These are phyloP conservation scores for Neoseiulus cucumeris DNA, from an alignment of 1,140 invertebrate genomes.

Conservation along the genomic window DNA sequence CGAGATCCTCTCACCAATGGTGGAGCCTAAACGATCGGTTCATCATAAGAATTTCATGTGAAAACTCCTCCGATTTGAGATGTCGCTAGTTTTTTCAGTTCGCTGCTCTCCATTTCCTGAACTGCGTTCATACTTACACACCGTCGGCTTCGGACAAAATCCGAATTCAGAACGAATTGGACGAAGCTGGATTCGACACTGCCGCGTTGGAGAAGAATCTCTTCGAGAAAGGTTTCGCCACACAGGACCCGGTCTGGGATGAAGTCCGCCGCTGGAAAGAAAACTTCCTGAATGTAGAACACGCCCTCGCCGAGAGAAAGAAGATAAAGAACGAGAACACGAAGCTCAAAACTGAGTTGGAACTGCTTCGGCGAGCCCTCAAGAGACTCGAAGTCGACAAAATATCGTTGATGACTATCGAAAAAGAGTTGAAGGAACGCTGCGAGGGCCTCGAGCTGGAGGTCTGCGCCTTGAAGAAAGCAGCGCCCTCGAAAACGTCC, in stretches of 20 bases:
- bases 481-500: neutral
- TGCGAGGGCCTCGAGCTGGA: conserved; percentile 3
- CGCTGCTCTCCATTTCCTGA: neutral
- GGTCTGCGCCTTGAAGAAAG: neutral
- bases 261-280: conserved; percentile 5
- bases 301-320: neutral
- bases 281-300: neutral
- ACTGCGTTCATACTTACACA: conserved; percentile 4
- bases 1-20: too few species aligned
- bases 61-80: too few species aligned
- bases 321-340: conserved; percentile 3
- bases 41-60: too few species aligned
- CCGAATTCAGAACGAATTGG: conserved; percentile 1
- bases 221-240: neutral
- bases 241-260: neutral
- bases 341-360: neutral
- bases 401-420: conserved; percentile 1
- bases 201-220: neutral
- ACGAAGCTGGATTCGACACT: neutral
- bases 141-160: conserved; percentile 1
- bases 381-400: conserved; percentile 5
- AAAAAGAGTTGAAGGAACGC: conserved; percentile 1
- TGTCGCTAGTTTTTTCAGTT: neutral
- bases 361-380: neutral
- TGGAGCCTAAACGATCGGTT: too few species aligned